Conservation (phyloP, 2,888 invertebrate genomes). For the Cryptocheilus praepositus region DNA sequence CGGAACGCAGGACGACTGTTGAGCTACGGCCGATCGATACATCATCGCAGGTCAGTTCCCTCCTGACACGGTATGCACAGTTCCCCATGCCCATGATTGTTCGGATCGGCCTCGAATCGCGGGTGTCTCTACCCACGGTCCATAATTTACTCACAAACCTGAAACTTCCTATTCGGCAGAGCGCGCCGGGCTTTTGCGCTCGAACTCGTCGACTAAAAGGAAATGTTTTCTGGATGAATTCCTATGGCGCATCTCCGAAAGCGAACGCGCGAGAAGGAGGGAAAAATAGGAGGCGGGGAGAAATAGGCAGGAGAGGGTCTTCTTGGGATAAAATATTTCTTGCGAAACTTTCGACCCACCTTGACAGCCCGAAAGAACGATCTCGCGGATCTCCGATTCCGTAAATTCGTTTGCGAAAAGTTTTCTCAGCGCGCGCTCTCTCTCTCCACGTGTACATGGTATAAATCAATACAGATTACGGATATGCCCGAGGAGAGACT, state of each 20-base stretch:
- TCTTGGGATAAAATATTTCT: slow-evolving; percentile 50
- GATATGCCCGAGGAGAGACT: too few relatives aligned
- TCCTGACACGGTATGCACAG: slow-evolving; percentile 24
- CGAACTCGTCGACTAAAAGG: slow-evolving; percentile 51
- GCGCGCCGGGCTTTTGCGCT: slow-evolving; percentile 38
- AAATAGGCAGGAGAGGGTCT: slow-evolving; percentile 15
- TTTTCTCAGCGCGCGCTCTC: slow-evolving; percentile 16
- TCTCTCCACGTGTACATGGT: too few relatives aligned
- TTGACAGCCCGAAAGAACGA: slow-evolving; percentile 50
- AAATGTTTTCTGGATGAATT: slow-evolving; percentile 56
- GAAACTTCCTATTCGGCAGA: slow-evolving; percentile 42
- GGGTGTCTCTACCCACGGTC: slow-evolving; percentile 26
- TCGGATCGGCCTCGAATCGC: slow-evolving; percentile 28
- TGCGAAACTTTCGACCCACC: slow-evolving; percentile 46
- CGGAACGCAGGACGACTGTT: slow-evolving; percentile 17
- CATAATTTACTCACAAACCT: slow-evolving; percentile 53
- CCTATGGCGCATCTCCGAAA: slow-evolving; percentile 26
- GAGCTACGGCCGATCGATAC: slow-evolving; percentile 38
- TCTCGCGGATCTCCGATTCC: slow-evolving; percentile 48
- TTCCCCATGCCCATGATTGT: slow-evolving; percentile 16
- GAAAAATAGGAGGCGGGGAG: slow-evolving; percentile 17
- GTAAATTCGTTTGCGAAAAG: slow-evolving; percentile 31
- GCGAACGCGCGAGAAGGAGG: neutral
- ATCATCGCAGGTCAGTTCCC: slow-evolving; percentile 51
- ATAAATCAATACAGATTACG: too few relatives aligned